Percentiles rank a stretch among this genome's conserved stretches.
These are phyloP conservation scores for Heterohyrax brucei DNA, from an alignment of 2,797 vertebrate genomes.

Conservation along the genomic window DNA sequence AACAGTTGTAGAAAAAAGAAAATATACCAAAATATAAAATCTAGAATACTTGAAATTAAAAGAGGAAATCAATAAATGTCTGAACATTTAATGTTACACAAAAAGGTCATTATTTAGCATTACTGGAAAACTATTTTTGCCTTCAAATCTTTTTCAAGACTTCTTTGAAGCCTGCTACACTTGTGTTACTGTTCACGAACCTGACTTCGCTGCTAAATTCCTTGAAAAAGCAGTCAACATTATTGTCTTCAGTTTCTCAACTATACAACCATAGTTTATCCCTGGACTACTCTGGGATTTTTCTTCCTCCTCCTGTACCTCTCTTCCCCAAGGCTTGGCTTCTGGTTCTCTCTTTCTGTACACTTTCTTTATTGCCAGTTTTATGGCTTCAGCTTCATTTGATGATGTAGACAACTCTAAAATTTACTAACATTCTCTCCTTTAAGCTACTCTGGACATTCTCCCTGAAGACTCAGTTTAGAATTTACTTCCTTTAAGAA, in stretches of 20 bases:
- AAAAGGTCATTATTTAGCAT: background rate
- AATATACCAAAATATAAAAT: background rate
- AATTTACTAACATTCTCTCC: background rate
- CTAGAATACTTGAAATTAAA: background rate
- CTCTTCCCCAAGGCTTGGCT: background rate
- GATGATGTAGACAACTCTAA: background rate
- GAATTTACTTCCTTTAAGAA: background rate
- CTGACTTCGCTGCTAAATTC: background rate
- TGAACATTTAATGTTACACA: background rate
- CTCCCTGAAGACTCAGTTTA: background rate
- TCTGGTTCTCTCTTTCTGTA: background rate
- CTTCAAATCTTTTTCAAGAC: background rate
- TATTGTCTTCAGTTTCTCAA: background rate
- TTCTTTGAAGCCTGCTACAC: background rate
- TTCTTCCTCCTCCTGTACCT: background rate
- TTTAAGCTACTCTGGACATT: background rate
- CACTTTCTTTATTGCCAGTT: background rate
- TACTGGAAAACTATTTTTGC: background rate
- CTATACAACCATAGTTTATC: background rate
- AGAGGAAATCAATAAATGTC: background rate
- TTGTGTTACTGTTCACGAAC: background rate
- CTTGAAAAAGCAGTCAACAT: background rate
- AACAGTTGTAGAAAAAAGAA: slow-evolving; percentile 21
- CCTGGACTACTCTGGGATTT: background rate
- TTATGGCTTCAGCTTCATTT: background rate